A percentile compares a stretch with the other conserved stretches of the same genome.
phyloP scores from a whole-genome alignment of 2,797 vertebrate genomes.

The Amblyopsis hoosieri region DNA sequence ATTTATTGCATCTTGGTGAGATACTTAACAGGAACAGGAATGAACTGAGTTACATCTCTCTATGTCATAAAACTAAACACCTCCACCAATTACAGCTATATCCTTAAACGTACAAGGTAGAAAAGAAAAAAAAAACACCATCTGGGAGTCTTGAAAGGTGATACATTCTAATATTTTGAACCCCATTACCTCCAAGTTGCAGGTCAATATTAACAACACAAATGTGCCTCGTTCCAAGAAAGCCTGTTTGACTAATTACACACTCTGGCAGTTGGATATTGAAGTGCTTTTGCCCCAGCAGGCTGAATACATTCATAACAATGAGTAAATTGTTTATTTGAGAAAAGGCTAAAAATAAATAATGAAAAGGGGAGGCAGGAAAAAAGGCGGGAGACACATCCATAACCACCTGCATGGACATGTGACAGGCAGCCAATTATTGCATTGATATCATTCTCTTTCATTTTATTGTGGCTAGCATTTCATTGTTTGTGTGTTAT shows the following conservation, averaged over 20 bases:
- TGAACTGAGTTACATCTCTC: too few relatives aligned
- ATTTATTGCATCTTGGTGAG: too few relatives aligned
- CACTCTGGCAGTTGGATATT: conserved; percentile 67
- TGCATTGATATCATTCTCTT: conserved; percentile 48
- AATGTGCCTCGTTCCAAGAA: conserved; percentile 7
- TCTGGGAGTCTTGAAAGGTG: conserved; percentile 9
- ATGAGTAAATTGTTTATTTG: not conserved
- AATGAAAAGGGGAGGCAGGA: not conserved
- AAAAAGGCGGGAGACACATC: not conserved
- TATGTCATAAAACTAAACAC: too few relatives aligned
- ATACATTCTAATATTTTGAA: conserved; percentile 26
- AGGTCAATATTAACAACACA: conserved; percentile 25
- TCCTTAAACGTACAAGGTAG: not conserved
- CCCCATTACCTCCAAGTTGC: conserved; percentile 6
- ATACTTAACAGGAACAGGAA: too few relatives aligned
- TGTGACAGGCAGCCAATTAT: conserved; percentile 31
- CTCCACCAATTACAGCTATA: too few relatives aligned
- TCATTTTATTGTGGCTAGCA: conserved; percentile 7
- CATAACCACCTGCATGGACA: conserved; percentile 23
- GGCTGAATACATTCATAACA: conserved; percentile 37
- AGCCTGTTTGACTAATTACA: conserved; percentile 21
- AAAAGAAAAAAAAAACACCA: not conserved
- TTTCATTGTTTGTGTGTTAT: conserved; percentile 30
- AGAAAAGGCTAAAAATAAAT: not conserved
- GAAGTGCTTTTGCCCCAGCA: too few relatives aligned